Evolutionary conservation across 2,797 vertebrate species (phyloP), one percentile per base, ranked within the genome.

Genomic region (Hozukius guyotensis): DNA sequence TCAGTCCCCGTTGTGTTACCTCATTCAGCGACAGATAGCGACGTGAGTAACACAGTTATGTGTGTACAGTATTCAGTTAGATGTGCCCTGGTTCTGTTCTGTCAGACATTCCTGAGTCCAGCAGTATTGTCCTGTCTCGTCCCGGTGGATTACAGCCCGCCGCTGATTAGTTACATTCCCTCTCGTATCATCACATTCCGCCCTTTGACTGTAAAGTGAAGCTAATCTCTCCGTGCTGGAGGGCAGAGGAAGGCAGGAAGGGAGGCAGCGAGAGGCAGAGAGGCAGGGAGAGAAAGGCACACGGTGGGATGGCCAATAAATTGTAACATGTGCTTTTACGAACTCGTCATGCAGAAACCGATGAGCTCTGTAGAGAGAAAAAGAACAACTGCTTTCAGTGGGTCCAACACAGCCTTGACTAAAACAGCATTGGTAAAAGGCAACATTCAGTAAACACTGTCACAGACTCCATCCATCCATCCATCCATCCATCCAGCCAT

Each of bases 161-260:
- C 88, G 90, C 89, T 92, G 92, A 93, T 89, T 80, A 78, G 86
- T 86, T 77, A 78, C 87, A 91, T 93, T 91, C 83, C 78, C 66
- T 60, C 62, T 80, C 31, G 75, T 82, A 86, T 90, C 88, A 90
- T 92, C 88, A 92, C 83, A 88, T 90, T 92, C 86, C 67, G 34
- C 64, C 36, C 77, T 88, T 78, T 83, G 63, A 80, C 64, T 60
- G 34, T 66, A 55, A 72, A 79, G 78, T 78, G 69, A 76, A 66
- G 62, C 66, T 85, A 82, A 87, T 86, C 84, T 78, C 70, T 46
- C 49, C 20, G 8, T 18, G 78, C 75, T 80, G 62, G 8, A 75
- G 69, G 71, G 74, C 81, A 56, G 64, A 63, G 69, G 32, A 62
- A 16, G 59, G 8, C 27, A 52, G 36, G 13, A 36, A 38, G 18